Evolutionary conservation across 2,797 vertebrate genomes (phyloP).

Genomic region (Myripristis murdjan): DNA sequence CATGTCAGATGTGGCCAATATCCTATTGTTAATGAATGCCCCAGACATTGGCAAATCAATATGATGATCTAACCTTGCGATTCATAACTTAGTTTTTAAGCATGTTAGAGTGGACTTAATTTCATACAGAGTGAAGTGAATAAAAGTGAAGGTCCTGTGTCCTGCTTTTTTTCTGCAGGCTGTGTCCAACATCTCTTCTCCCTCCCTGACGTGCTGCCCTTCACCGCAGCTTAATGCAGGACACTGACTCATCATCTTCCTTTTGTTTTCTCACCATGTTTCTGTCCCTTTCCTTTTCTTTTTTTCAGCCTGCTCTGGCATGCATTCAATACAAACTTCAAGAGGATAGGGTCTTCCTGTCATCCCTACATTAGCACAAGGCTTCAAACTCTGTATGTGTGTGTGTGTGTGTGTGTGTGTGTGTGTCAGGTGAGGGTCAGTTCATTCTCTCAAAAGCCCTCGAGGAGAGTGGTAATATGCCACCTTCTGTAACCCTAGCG

Average conservation of each 20-base stretch:
- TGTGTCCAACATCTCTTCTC: not conserved
- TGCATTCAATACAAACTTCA: conserved; percentile 7
- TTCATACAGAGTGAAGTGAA: not conserved
- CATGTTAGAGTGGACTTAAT: not conserved
- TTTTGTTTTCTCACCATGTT: not conserved
- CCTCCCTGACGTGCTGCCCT: not conserved
- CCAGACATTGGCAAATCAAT: too few species aligned
- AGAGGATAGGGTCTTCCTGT: not conserved
- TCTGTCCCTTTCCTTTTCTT: not conserved
- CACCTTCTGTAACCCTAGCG: conserved; percentile 17
- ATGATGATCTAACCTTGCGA: too few species aligned
- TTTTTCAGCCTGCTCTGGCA: not conserved
- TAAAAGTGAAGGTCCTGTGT: not conserved
- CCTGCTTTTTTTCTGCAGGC: not conserved
- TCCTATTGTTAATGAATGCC: too few species aligned
- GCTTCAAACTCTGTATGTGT: not conserved
- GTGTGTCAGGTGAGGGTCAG: conserved; percentile 8
- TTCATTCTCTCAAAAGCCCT: conserved; percentile 25
- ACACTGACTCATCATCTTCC: conserved; percentile 31
- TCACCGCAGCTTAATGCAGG: conserved; percentile 5
- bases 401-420: conserved; percentile 1
- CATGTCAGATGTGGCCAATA: too few species aligned
- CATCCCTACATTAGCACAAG: conserved; percentile 25
- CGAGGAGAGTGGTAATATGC: conserved; percentile 4
- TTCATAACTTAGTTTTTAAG: too few species aligned